Evolutionary conservation across 2,113 vertebrate species (phyloP).

Genomic region (Strigops habroptila): DNA sequence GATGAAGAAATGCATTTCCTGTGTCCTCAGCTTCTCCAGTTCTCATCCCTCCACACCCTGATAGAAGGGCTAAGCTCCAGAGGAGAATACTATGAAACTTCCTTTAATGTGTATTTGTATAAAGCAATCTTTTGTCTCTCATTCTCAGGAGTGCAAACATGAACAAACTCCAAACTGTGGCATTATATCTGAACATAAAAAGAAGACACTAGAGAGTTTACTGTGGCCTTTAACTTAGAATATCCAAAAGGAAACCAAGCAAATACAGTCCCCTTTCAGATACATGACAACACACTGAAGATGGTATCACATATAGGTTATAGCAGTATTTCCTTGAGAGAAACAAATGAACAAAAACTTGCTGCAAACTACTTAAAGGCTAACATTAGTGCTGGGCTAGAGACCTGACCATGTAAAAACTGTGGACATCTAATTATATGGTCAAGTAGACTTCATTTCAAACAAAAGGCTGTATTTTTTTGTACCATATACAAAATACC

Average conservation of each 20-base stretch:
- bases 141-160: background rate
- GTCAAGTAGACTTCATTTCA: background rate
- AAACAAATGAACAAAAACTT: background rate
- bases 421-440: background rate
- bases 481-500: background rate
- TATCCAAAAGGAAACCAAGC: background rate
- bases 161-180: background rate
- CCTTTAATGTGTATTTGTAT: background rate
- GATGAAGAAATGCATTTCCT: background rate
- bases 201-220: background rate
- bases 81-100: background rate
- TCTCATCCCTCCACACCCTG: background rate
- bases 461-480: background rate
- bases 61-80: background rate
- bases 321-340: background rate
- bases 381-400: background rate
- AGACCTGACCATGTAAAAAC: background rate
- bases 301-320: rapidly evolving
- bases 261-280: background rate
- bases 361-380: background rate
- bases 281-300: background rate
- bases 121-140: background rate
- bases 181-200: background rate
- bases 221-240: background rate
- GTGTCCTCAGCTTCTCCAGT: background rate